These are phyloP conservation scores for Dallia pectoralis DNA, from an alignment of 2,797 vertebrate species.

Conservation along the genomic window DNA sequence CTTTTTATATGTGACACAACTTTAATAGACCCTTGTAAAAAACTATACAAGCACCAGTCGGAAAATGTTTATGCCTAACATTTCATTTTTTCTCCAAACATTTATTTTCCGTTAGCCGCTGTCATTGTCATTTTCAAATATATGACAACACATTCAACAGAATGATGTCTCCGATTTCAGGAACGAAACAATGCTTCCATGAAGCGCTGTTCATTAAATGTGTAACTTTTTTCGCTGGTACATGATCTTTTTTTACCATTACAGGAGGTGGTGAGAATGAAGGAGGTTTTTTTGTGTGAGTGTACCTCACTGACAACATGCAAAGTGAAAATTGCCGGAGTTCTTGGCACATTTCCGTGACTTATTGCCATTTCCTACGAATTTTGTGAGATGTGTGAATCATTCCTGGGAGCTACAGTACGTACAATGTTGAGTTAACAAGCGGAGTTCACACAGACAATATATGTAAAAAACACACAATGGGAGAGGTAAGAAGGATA, in stretches of 20 bases:
- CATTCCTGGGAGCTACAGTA: constrained; percentile 71
- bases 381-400: constrained; percentile 79
- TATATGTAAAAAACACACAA: constrained; percentile 62
- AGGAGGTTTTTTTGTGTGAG: constrained; percentile 44
- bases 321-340: constrained; percentile 77
- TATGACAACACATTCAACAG: constrained; percentile 51
- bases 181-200: constrained; percentile 56
- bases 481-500: constrained; percentile 34
- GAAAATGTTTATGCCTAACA: background rate
- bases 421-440: constrained; percentile 82
- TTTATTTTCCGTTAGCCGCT: background rate
- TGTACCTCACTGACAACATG: constrained; percentile 72
- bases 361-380: constrained; percentile 76
- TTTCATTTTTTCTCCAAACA: background rate
- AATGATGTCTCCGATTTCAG: constrained; percentile 30
- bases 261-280: constrained; percentile 68
- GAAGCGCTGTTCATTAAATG: constrained; percentile 84
- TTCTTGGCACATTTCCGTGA: constrained; percentile 80
- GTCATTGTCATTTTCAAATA: constrained; percentile 29
- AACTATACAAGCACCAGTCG: background rate
- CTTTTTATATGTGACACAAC: constrained; percentile 61
- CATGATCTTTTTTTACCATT: constrained; percentile 30
- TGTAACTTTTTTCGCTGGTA: constrained; percentile 74
- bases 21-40: constrained; percentile 30
- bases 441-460: constrained; percentile 74